Conservation (phyloP, 2,797 vertebrate species). For the Pseudochirops cupreus region DNA sequence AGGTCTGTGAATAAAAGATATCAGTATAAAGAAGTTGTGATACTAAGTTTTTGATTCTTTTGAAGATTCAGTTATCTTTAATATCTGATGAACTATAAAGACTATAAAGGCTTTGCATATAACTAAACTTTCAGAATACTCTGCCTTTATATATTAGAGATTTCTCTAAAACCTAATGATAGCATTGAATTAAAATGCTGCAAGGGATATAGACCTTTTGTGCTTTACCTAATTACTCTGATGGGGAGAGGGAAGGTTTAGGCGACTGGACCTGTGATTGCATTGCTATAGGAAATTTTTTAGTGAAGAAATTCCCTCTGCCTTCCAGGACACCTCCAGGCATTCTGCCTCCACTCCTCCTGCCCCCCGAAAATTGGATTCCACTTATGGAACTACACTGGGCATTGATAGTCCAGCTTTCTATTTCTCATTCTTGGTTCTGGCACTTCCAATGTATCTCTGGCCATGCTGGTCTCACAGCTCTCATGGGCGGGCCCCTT, state of each 20-base stretch:
- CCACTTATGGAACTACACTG: not conserved
- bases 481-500: not conserved
- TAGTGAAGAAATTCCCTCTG: not conserved
- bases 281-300: not conserved
- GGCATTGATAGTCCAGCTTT: not conserved
- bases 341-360: not conserved
- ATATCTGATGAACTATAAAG: not conserved
- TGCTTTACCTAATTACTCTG: conserved; percentile 11
- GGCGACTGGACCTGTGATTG: not conserved
- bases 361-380: not conserved
- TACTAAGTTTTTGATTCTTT: not conserved
- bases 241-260: not conserved
- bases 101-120: not conserved
- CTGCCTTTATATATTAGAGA: not conserved
- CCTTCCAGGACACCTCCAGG: not conserved
- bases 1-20: conserved; percentile 12
- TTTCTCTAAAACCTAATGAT: not conserved
- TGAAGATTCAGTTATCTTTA: conserved; percentile 21
- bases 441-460: not conserved
- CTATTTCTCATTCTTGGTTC: not conserved
- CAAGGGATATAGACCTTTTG: not conserved
- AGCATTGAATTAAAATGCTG: not conserved
- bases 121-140: not conserved
- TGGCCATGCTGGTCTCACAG: not conserved
- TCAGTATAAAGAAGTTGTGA: not conserved